Conservation (phyloP, 2,888 invertebrate genomes). For the Orthosia gracilis region DNA sequence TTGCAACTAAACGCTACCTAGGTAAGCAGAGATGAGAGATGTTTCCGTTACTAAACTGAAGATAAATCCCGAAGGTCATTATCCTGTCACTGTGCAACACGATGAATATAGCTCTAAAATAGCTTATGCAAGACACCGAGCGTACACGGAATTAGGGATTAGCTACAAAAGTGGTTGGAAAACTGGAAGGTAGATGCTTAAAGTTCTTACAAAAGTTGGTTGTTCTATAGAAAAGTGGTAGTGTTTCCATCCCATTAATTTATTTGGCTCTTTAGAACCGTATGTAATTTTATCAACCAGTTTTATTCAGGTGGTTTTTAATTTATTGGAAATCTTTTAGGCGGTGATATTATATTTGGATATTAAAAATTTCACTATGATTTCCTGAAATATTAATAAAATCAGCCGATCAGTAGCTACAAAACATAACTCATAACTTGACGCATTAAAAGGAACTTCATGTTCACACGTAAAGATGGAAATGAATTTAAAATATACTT, state of each 20-base stretch:
- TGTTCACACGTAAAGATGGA: too few relatives aligned
- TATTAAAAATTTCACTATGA: too few relatives aligned
- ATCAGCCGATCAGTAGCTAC: too few relatives aligned
- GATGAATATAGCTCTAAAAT: slow-evolving; percentile 12
- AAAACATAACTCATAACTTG: too few relatives aligned
- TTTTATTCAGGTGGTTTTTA: too few relatives aligned
- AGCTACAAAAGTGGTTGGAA: slow-evolving; percentile 18
- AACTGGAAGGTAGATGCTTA: background rate
- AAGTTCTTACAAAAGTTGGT: background rate
- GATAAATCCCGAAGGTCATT: background rate
- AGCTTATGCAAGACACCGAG: background rate
- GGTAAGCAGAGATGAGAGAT: background rate
- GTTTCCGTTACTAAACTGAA: background rate
- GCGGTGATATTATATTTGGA: too few relatives aligned
- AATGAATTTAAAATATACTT: too few relatives aligned
- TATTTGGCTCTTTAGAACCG: background rate
- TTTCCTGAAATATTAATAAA: too few relatives aligned
- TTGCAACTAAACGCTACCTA: too few relatives aligned
- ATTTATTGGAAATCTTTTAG: too few relatives aligned
- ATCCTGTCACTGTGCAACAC: background rate
- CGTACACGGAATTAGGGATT: slow-evolving; percentile 7
- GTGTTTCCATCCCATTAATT: background rate
- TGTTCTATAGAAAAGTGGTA: background rate
- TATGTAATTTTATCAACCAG: too few relatives aligned
- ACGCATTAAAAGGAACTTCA: too few relatives aligned